phyloP scores from a whole-genome alignment of 2,113 vertebrate genomes.

The Sander lucioperca region DNA sequence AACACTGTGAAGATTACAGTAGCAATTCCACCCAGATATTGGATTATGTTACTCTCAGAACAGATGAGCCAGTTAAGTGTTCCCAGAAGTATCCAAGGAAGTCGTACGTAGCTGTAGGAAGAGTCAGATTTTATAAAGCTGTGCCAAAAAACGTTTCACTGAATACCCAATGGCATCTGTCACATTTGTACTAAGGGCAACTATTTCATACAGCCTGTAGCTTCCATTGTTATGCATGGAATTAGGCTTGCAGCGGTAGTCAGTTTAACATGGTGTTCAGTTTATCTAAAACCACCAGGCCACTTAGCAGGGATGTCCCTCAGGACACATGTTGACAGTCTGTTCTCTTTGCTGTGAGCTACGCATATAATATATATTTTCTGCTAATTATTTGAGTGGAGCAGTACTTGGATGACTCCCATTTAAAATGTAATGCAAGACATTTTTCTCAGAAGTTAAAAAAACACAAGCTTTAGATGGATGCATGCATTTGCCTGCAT shows the following conservation, averaged over 20 bases:
- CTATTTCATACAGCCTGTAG: conserved; percentile 15
- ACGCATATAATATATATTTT: conserved; percentile 39
- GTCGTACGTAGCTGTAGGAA: conserved; percentile 5
- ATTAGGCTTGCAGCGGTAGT: too few species aligned
- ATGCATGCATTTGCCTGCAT: background rate
- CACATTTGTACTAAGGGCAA: conserved; percentile 37
- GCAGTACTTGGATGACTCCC: conserved; percentile 11
- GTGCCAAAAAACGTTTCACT: conserved; percentile 14
- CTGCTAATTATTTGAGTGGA: conserved; percentile 47
- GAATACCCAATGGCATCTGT: conserved; percentile 41
- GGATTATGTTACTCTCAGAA: conserved; percentile 61
- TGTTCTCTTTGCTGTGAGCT: conserved; percentile 51
- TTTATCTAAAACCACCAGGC: conserved; percentile 51
- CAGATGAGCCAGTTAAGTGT: conserved; percentile 58
- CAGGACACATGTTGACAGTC: conserved; percentile 48
- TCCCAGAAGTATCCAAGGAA: conserved; percentile 48
- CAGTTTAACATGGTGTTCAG: too few species aligned
- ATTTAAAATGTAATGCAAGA: conserved; percentile 25
- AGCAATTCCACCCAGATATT: conserved; percentile 60
- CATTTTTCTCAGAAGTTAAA: background rate
- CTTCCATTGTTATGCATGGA: conserved; percentile 35
- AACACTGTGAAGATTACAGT: conserved; percentile 63
- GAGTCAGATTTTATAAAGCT: conserved; percentile 20
- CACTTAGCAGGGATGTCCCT: conserved; percentile 51
- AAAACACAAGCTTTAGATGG: background rate